Evolutionary conservation across 1,140 invertebrate genomes (phyloP), one percentile per base, ranked within the genome.

Genomic region (Atopsyche davidsoni): DNA sequence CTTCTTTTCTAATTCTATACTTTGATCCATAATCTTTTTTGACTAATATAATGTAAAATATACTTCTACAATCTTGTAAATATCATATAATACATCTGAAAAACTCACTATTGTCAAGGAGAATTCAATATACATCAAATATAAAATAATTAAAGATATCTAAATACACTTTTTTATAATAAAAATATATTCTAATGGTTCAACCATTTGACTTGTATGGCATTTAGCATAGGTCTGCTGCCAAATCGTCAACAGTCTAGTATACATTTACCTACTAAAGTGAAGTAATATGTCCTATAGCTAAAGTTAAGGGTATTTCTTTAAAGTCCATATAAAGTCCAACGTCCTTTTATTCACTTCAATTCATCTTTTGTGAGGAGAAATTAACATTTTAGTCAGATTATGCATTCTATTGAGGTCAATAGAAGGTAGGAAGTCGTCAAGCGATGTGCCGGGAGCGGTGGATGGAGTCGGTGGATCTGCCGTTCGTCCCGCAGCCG

Each of bases 341-440:
- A 52, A 49, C 55, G 55, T 57, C 55, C 55, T 56, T 38, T 41
- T 31, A 42, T 48, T 44, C 46, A 52, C 46, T 51, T 28, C 34
- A 24, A 45, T 44, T 23, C 25, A 45, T 36, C 36, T 32, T 51
- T n/a, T n/a, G n/a, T n/a, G n/a, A n/a, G n/a, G n/a, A n/a, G n/a
- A n/a, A n/a, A n/a, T n/a, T n/a, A n/a, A n/a, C n/a, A n/a, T n/a
- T n/a, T n/a, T n/a, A n/a, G n/a, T n/a, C n/a, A n/a, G n/a, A n/a
- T n/a, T n/a, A n/a, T n/a, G n/a, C n/a, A n/a, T n/a, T n/a, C n/a
- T n/a, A n/a, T n/a, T n/a, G n/a, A n/a, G n/a, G n/a, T n/a, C n/a
- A n/a, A n/a, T n/a, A n/a, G n/a, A n/a, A n/a, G n/a, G n/a, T n/a
- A n/a, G n/a, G n/a, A n/a, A n/a, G n/a, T n/a, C n/a, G n/a, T n/a